phyloP scores from a whole-genome alignment of 2,113 vertebrate genomes.

The Macquaria australasica region DNA sequence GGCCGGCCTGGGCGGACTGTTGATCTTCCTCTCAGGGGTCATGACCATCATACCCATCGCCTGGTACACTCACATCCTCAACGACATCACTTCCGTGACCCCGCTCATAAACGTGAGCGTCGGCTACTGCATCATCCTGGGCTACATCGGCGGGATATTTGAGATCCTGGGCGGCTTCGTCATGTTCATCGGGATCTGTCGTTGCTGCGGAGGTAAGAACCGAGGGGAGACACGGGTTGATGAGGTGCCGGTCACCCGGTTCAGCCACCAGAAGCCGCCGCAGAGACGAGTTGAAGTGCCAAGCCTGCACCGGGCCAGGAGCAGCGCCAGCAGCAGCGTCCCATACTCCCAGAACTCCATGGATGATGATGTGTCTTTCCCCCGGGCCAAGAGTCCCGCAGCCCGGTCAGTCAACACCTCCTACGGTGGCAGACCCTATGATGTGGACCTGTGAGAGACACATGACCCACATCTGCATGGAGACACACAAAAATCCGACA shows the following conservation, averaged over 20 bases:
- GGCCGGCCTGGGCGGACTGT: conserved; percentile 85
- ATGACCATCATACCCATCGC: conserved; percentile 88
- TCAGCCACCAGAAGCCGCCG: conserved; percentile 17
- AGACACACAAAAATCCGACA: not conserved
- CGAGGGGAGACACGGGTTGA: conserved; percentile 71
- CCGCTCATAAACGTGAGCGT: conserved; percentile 37
- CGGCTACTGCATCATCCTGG: conserved; percentile 92
- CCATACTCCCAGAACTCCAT: conserved; percentile 73
- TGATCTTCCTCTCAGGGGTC: conserved; percentile 88
- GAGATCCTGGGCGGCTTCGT: conserved; percentile 88
- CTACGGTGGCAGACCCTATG: conserved; percentile 71
- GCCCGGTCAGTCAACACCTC: conserved; percentile 59
- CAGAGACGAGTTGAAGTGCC: conserved; percentile 65
- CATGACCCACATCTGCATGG: not conserved
- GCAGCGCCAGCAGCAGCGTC: conserved; percentile 75
- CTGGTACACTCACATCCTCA: conserved; percentile 89
- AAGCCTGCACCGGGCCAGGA: conserved; percentile 62
- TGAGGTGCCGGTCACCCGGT: not conserved
- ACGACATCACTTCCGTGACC: conserved; percentile 36
- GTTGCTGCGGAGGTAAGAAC: conserved; percentile 84
- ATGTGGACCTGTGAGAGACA: conserved; percentile 77
- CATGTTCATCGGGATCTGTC: conserved; percentile 85
- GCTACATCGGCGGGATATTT: conserved; percentile 92
- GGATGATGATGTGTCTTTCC: conserved; percentile 82
- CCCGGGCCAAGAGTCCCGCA: conserved; percentile 71